Percentiles rank a stretch among this genome's conserved stretches.
These are phyloP conservation scores for Gymnocheta viridis DNA, from an alignment of 2,888 invertebrate species.

Conservation along the genomic window DNA sequence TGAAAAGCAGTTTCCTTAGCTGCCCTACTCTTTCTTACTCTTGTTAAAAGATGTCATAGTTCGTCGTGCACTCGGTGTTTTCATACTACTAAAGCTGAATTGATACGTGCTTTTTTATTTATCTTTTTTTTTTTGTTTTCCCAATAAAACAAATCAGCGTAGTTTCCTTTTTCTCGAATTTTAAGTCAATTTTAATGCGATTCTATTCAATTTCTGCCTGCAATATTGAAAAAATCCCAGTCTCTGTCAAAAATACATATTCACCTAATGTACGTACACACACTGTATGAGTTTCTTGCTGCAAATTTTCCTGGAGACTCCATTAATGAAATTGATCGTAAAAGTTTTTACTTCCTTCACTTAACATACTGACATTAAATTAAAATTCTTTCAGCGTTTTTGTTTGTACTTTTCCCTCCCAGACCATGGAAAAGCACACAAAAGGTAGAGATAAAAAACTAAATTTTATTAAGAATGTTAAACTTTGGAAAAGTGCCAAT, in stretches of 20 bases:
- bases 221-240: not conserved
- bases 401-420: not conserved
- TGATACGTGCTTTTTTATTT: too few species aligned
- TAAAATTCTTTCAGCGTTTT: slow-evolving; percentile 38
- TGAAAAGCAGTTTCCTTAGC: too few species aligned
- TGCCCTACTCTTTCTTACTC: too few species aligned
- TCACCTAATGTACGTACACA: not conserved
- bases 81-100: too few species aligned
- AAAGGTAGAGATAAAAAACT: not conserved
- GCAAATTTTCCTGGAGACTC: slow-evolving; percentile 5
- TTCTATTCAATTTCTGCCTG: not conserved
- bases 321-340: slow-evolving; percentile 61
- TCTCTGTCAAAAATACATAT: not conserved
- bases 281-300: not conserved
- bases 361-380: slow-evolving; percentile 54
- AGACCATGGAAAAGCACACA: not conserved
- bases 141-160: too few species aligned
- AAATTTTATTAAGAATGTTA: slow-evolving; percentile 39
- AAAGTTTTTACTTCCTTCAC: slow-evolving; percentile 45
- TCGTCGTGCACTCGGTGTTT: too few species aligned
- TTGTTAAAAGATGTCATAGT: too few species aligned
- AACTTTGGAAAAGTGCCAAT: slow-evolving; percentile 46
- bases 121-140: too few species aligned
- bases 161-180: too few species aligned
- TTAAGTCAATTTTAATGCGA: too few species aligned